These are phyloP conservation scores for Drosophila buzzatii DNA, from an alignment of 2,888 invertebrate species.

Conservation along the genomic window DNA sequence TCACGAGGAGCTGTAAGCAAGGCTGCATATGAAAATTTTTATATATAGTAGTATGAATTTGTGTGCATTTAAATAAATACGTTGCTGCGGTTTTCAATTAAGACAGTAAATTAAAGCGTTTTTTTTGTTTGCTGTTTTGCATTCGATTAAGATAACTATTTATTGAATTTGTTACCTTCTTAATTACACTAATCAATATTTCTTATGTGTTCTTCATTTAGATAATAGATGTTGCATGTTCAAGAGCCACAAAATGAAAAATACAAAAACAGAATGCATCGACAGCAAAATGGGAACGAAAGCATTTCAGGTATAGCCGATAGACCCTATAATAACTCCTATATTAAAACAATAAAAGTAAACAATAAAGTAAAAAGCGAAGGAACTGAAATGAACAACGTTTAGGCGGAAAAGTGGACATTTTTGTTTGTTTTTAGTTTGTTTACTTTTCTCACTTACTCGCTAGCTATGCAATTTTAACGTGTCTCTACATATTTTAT, in stretches of 20 bases:
- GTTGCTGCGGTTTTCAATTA: slow-evolving; percentile 16
- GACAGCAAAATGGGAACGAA: slow-evolving; percentile 59
- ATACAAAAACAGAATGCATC: slow-evolving; percentile 62
- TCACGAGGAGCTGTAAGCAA: slow-evolving; percentile 91
- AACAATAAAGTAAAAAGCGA: slow-evolving; percentile 29
- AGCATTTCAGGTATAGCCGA: slow-evolving; percentile 20
- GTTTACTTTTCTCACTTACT: slow-evolving; percentile 68
- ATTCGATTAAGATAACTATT: slow-evolving; percentile 73
- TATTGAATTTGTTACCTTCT: slow-evolving; percentile 53
- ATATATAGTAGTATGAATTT: slow-evolving; percentile 48
- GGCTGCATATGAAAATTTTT: slow-evolving; percentile 23
- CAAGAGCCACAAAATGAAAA: slow-evolving; percentile 16
- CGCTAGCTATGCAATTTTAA: slow-evolving; percentile 62
- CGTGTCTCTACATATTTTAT: slow-evolving; percentile 16
- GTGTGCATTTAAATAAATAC: slow-evolving; percentile 34
- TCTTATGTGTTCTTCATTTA: slow-evolving; percentile 17
- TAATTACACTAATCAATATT: slow-evolving; percentile 58
- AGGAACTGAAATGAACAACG: slow-evolving; percentile 19
- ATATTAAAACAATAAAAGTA: slow-evolving; percentile 42
- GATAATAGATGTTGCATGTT: slow-evolving; percentile 16
- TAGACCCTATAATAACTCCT: slow-evolving; percentile 16
- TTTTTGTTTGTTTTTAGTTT: slow-evolving; percentile 25
- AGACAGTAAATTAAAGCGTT: slow-evolving; percentile 28
- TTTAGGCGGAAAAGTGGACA: slow-evolving; percentile 2
- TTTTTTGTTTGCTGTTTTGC: slow-evolving; percentile 67